These are phyloP conservation scores for Elgaria multicarinata DNA, from an alignment of 2,113 vertebrate species.

Conservation along the genomic window DNA sequence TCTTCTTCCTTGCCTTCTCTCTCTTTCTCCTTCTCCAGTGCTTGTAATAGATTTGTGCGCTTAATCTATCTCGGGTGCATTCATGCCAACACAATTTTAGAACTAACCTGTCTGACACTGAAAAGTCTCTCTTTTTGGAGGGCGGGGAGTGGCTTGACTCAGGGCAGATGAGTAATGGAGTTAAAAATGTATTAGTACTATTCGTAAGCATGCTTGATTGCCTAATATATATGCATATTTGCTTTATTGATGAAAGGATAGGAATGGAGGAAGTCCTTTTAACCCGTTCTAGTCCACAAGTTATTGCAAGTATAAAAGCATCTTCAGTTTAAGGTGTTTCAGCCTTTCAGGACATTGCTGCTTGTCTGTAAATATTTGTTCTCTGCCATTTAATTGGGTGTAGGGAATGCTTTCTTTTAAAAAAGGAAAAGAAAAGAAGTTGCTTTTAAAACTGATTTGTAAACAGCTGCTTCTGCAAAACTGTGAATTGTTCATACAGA, in stretches of 20 bases:
- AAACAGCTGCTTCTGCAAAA: slow-evolving; percentile 17
- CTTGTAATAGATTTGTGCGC: slow-evolving; percentile 25
- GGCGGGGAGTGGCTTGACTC: background rate
- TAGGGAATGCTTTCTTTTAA: slow-evolving; percentile 43
- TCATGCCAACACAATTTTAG: slow-evolving; percentile 43
- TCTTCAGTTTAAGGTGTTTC: background rate
- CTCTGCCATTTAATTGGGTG: background rate
- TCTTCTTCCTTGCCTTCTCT: background rate
- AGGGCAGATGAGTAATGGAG: background rate
- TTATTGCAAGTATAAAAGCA: accelerated
- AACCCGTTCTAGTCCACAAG: background rate
- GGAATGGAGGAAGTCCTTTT: background rate
- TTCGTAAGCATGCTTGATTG: slow-evolving; percentile 36
- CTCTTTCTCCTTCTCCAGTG: background rate
- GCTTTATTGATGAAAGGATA: background rate
- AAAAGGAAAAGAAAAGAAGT: background rate
- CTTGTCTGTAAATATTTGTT: slow-evolving; percentile 40
- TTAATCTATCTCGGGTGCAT: slow-evolving; percentile 25
- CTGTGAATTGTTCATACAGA: background rate
- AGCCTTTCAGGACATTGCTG: background rate
- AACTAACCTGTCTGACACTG: slow-evolving; percentile 29
- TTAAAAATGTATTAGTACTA: background rate
- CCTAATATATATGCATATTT: slow-evolving; percentile 31
- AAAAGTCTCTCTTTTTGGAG: background rate
- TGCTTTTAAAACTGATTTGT: slow-evolving; percentile 34